Evolutionary conservation across 2,113 vertebrate genomes (phyloP).

Genomic region (Natator depressus): DNA sequence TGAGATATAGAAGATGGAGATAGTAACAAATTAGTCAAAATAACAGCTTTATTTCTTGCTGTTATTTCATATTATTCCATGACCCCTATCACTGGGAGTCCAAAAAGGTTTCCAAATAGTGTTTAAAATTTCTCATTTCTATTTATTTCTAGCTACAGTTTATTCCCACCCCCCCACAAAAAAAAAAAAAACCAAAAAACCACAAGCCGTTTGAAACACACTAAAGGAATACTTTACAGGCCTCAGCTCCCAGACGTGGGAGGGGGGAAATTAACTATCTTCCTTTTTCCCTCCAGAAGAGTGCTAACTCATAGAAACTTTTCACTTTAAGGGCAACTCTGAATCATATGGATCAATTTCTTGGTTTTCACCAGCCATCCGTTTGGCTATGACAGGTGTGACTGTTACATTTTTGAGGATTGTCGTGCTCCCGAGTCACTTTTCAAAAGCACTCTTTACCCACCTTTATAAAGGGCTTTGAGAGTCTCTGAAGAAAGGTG

Average conservation of each 20-base stretch:
- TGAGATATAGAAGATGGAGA: neutral
- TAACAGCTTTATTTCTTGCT: neutral
- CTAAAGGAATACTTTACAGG: neutral
- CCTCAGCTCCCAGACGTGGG: rapidly evolving
- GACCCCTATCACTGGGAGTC: neutral
- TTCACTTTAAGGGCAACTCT: neutral
- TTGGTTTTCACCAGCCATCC: neutral
- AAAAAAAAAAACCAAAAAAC: neutral
- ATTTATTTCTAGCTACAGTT: neutral
- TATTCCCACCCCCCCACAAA: neutral
- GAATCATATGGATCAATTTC: neutral
- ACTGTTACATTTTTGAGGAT: neutral
- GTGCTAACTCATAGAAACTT: neutral
- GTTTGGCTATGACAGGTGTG: neutral
- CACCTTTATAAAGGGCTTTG: neutral
- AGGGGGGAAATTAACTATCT: neutral
- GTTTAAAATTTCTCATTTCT: neutral
- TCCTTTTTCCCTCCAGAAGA: neutral
- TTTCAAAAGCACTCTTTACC: neutral
- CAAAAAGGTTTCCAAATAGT: neutral
- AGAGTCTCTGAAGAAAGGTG: neutral
- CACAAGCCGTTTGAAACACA: neutral
- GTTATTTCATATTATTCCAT: neutral
- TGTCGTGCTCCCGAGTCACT: neutral
- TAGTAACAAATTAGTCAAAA: neutral